Conservation (phyloP, 2,797 vertebrate genomes). For the Liparis tanakae region DNA sequence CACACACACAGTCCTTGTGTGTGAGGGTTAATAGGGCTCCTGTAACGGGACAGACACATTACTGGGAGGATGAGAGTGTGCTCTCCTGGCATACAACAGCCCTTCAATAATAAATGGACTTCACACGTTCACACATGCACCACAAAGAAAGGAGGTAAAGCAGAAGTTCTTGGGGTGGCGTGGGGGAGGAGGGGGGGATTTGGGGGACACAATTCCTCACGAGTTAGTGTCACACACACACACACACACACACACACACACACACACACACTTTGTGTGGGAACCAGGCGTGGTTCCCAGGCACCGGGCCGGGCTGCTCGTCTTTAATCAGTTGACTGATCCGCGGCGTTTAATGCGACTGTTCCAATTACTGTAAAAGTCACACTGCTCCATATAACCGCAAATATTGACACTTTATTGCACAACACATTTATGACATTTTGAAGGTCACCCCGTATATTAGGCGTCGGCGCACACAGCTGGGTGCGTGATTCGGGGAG, state of each 20-base stretch:
- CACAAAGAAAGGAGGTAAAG: constrained; percentile 55
- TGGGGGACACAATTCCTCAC: neutral
- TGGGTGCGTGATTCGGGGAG: constrained; percentile 70
- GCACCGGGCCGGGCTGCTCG: constrained; percentile 77
- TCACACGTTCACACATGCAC: constrained; percentile 64
- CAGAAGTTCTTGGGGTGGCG: constrained; percentile 30
- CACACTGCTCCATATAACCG: constrained; percentile 98
- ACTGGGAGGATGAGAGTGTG: constrained; percentile 74
- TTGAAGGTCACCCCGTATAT: constrained; percentile 99
- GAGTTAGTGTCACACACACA: neutral
- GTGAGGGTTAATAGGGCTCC: constrained; percentile 78
- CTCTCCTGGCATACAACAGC: constrained; percentile 73
- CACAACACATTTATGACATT: constrained; percentile 99
- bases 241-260: neutral
- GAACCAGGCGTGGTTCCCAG: constrained; percentile 64
- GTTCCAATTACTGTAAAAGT: constrained; percentile 99
- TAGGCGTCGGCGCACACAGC: constrained; percentile 92
- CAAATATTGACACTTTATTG: constrained; percentile 99
- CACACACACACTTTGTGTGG: neutral
- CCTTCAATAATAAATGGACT: constrained; percentile 76
- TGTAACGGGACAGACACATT: constrained; percentile 76
- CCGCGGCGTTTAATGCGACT: constrained; percentile 98
- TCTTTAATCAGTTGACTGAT: constrained; percentile 98
- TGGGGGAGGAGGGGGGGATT: neutral
- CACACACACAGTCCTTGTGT: constrained; percentile 61